Base-by-base conservation (phyloP, 2,797 vertebrate species). In the Nyctalus aviator region DNA sequence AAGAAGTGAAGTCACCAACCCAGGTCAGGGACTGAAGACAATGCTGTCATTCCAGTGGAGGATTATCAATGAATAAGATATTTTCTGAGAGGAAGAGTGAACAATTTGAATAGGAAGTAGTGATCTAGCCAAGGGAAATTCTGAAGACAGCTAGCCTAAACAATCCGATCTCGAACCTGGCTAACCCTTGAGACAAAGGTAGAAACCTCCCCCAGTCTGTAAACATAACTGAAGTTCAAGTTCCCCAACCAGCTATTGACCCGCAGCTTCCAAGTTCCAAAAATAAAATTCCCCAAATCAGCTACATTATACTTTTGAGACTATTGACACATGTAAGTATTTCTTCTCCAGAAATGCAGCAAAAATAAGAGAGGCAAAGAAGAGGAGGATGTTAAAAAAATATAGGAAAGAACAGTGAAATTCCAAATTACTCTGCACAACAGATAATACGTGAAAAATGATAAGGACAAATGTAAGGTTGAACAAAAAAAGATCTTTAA, bases 181-280 rank as follows among this genome's bases (percentile, higher is more conserved):
- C 75, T 84, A 50, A 50, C 84, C 76, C 92, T 57, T 35, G 79
- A 86, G 88, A 76, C 57, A 88, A 57, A 90, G 59, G 75, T 92
- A 30, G 53, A 91, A 93, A 87, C n/a, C 37, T 81, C 69, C 83
- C 68, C 92, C 84, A 57, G 6, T 35, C 68, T 87, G 50, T 50
- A 94, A 83, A 76, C 75, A 59, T 69, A 93, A 66, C 86, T 75
- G 35, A 89, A 89, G 76, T 69, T 62, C 46, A 73, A 93, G 69
- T 76, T 96, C 66, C 37, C 81, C 72, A 93, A 88, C 50, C 89
- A 94, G 84, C 73, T 90, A 69, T 68, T 86, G 57, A 92, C 46
- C 53, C 11, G 53, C 46, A 93, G 64, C 62, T 93, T 89, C 88
- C 91, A 96, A 96, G 48, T 92, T 72, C 77, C 94, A 95, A 94